Evolutionary conservation across 2,888 invertebrate species (phyloP), one percentile per base, ranked within the genome.

Genomic region (Ceraclea dissimilis): DNA sequence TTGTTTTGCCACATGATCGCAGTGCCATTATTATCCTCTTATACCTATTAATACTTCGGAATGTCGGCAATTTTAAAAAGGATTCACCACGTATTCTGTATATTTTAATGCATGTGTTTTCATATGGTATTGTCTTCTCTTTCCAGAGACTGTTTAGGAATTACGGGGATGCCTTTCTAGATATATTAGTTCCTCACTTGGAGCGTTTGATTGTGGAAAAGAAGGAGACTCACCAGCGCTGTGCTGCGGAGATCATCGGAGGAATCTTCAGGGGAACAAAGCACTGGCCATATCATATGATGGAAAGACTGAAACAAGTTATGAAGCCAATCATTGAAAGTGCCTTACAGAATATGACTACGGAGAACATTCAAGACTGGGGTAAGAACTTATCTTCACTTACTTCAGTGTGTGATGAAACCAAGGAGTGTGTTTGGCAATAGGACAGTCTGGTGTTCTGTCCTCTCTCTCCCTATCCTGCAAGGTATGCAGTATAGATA

Each of bases 231-330:
- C 80, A 80, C 65, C 93, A 94, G 67, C 79, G 90, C 44, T 88
- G 90, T 71, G 91, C 89, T 1, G 83, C 91, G 0, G 94, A 94
- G 71, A 79, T 90, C 44, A 78, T 89, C 2, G 81, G 88, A n/a
- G 86, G 90, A 0, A 70, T 90, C 0, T 76, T 94, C 18, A 75
- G 85, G n/a, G 93, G 93, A 2, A 82, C 87, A 20, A 87, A 92
- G 63, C 89, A 90, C 71, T 93, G 92, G 92, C 74, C 82, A 1
- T 85, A 80, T 62, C 72, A 76, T 0, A 82, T 84, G 71, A 78
- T 83, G 0, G 66, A 73, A 1, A 68, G 72, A 1, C 67, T 92
- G 68, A 88, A 88, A 79, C 65, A 69, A 0, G 73, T 74, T 59
- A 69, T 89, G 5, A 67, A 80, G 19, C 86, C 88, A 0, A 71